phyloP scores from a whole-genome alignment of 2,888 invertebrate genomes.

The Dolichopus griseipennis region DNA sequence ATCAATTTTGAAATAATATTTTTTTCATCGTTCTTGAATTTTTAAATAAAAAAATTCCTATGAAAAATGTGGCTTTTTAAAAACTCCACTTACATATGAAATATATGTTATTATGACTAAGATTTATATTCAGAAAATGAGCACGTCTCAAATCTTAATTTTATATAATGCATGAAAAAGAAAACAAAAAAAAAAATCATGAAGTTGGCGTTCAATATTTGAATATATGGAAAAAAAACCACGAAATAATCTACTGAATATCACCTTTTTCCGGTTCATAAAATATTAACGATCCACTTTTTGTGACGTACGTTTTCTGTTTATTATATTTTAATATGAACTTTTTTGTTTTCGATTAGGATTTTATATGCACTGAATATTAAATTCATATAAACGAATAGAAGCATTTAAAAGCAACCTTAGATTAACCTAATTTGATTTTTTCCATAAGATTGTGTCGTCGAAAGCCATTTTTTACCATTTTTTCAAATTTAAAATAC shows the following conservation, averaged over 20 bases:
- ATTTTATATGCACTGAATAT: no score
- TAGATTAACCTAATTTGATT: no score
- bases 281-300: neutral
- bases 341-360: no score
- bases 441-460: no score
- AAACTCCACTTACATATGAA: neutral
- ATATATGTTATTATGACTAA: neutral
- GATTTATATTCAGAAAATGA: neutral
- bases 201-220: neutral
- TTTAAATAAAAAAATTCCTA: neutral
- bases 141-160: neutral
- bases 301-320: no score
- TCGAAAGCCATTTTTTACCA: no score
- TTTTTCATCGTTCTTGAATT: neutral
- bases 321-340: neutral
- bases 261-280: conserved; percentile 3
- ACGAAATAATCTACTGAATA: conserved; percentile 1
- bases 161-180: neutral
- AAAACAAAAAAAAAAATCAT: neutral
- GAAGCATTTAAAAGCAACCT: no score
- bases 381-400: no score
- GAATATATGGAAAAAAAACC: neutral
- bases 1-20: no score
- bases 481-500: no score
- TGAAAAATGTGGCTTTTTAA: neutral